Evolutionary conservation across 2,113 vertebrate genomes (phyloP), one percentile per base, ranked within the genome.

Genomic region (Galeopterus variegatus): DNA sequence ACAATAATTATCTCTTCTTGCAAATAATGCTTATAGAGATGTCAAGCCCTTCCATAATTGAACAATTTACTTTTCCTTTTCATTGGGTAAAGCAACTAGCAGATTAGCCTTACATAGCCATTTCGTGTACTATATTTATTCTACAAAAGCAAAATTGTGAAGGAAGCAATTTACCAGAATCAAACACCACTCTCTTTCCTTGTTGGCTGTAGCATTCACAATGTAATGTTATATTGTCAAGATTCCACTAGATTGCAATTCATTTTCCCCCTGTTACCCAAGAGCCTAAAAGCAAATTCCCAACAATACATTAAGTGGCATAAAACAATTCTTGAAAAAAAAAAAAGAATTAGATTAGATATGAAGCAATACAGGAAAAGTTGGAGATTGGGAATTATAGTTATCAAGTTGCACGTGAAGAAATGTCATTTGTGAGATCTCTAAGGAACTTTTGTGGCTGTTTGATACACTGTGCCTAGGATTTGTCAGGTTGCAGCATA

Each of bases 351-450:
- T 45, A 58, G 73, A 98, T 90, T 82, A 97, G 92, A 88, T 97
- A 96, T 77, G 90, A 98, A 98, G 97, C 76, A 96, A 96, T 95
- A 90, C 72, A 94, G 93, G 64, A 96, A 95, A 88, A 93, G 13
- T 88, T 96, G 82, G 80, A 97, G 65, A 96, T 76, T 90, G 97
- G 98, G 92, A 98, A 98, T 98, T 98, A 93, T 0, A 96, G 73
- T 94, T 98, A 90, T 85, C 82, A 91, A 96, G 82, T 97, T 95
- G 97, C 93, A 91, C 31, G 60, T 56, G 90, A 93, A 96, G 79
- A 96, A 58, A 97, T 98, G 96, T 93, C 88, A 75, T 97, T 96
- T 97, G 93, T 64, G 94, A 72, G 96, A 73, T 98, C 98, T 98
- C 97, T n/a, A 64, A 98, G 97, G 95, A 98, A 69, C 50, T 86